A percentile compares a stretch with the other conserved stretches of the same genome.
phyloP scores from a whole-genome alignment of 2,797 vertebrate species.

The Cheirogaleus major region DNA sequence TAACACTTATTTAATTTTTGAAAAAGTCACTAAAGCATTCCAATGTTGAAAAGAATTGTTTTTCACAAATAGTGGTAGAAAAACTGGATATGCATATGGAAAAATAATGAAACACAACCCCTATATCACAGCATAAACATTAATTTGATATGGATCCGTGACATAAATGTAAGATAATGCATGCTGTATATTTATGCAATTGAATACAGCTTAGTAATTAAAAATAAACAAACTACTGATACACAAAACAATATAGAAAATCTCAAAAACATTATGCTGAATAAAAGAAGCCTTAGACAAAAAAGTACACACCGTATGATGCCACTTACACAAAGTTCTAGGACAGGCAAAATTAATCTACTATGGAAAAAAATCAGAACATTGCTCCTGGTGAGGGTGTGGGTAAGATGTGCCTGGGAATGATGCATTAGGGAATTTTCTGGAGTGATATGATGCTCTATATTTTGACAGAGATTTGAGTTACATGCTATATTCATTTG shows the following conservation, averaged over 20 bases:
- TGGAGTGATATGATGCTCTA: background rate
- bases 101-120: background rate
- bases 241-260: background rate
- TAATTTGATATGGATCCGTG: background rate
- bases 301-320: background rate
- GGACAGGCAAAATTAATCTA: background rate
- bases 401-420: background rate
- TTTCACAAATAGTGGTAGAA: background rate
- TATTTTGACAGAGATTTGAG: constrained; percentile 7
- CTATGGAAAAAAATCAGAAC: background rate
- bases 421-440: background rate
- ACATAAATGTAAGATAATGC: background rate
- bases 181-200: background rate
- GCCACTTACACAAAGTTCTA: background rate
- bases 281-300: background rate
- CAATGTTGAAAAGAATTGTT: background rate
- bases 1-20: background rate
- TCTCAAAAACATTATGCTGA: background rate
- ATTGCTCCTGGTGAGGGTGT: background rate
- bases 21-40: background rate
- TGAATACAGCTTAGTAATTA: background rate
- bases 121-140: background rate
- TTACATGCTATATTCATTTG: background rate
- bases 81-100: background rate
- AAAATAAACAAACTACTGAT: background rate